Percentiles rank a stretch among this genome's conserved stretches.
phyloP scores from a whole-genome alignment of 1,140 invertebrate genomes.

The Drosophila sp. region DNA sequence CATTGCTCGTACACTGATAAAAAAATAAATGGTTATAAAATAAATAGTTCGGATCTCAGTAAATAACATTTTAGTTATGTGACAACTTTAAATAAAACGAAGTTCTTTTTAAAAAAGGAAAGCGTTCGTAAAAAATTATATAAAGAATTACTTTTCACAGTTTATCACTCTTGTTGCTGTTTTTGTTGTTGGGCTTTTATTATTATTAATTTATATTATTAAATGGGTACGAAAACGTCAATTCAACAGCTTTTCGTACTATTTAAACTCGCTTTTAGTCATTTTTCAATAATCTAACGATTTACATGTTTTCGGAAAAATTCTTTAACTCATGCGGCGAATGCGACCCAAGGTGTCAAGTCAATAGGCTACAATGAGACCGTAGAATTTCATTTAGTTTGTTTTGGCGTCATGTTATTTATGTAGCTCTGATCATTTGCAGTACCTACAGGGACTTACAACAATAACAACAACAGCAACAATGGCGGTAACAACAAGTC shows the following conservation, averaged over 20 bases:
- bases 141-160: too few species aligned
- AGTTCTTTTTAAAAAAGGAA: too few species aligned
- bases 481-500: slow-evolving; percentile 17
- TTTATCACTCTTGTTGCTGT: slow-evolving; percentile 19
- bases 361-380: background rate
- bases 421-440: slow-evolving; percentile 16
- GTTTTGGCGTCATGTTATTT: slow-evolving; percentile 28
- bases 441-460: slow-evolving; percentile 14
- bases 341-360: background rate
- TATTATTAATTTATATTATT: too few species aligned
- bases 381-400: slow-evolving; percentile 25
- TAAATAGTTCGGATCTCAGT: too few species aligned
- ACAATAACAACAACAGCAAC: slow-evolving; percentile 4
- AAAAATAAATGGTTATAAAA: too few species aligned
- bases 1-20: slow-evolving; percentile 1
- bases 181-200: slow-evolving; percentile 15
- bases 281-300: background rate
- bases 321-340: background rate
- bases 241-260: background rate
- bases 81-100: too few species aligned
- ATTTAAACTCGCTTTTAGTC: background rate
- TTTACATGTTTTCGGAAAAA: background rate
- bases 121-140: too few species aligned
- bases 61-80: too few species aligned
- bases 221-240: slow-evolving; percentile 10